Base-by-base conservation (phyloP, 2,888 invertebrate genomes). In the Automeris io region DNA sequence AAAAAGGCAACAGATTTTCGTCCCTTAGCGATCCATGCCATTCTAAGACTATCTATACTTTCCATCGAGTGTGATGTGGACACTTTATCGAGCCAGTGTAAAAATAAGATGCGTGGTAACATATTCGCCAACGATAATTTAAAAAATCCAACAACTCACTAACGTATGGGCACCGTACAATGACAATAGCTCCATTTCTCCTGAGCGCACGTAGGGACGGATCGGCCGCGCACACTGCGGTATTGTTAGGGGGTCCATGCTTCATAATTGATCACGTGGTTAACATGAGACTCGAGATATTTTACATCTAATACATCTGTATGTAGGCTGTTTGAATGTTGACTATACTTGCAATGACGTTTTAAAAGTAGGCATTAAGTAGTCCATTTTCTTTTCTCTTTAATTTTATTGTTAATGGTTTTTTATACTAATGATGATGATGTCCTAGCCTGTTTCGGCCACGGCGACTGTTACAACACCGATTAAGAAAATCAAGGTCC, bases 141-240 rank as follows among this genome's bases (percentile, higher is more conserved):
- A 23, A 22, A 36, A 3, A 23, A 12, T 37, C 31, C 37, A 3
- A 32, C 32, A 23, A 18, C 6, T 22, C 12, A 8, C 13, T 4
- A 23, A 21, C 8, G 16, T 40, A 40, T 56, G 51, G 54, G 31
- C 33, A 39, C 45, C 36, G 12, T 33, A 37, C 36, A 31, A 41
- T 26, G 34, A 62, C 59, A 60, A 60, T 58, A 54, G 51, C 40
- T 51, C 45, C 52, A 57, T 61, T 60, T 58, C 54, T 54, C 51
- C 18, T 40, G 52, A 45, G 51, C 42, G 48, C 40, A 50, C 46
- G 48, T 54, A 34, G 43, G 44, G 43, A 54, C 49, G 51, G 49
- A 39, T 43, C 37, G 39, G 39, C 46, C 51, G 45, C 42, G 51
- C 54, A 48, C 49, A 45, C 48, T 46, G 11, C 33, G 24, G 11